Evolutionary conservation across 1,140 invertebrate species (phyloP), one percentile per base, ranked within the genome.

Genomic region (Apis dorsata): DNA sequence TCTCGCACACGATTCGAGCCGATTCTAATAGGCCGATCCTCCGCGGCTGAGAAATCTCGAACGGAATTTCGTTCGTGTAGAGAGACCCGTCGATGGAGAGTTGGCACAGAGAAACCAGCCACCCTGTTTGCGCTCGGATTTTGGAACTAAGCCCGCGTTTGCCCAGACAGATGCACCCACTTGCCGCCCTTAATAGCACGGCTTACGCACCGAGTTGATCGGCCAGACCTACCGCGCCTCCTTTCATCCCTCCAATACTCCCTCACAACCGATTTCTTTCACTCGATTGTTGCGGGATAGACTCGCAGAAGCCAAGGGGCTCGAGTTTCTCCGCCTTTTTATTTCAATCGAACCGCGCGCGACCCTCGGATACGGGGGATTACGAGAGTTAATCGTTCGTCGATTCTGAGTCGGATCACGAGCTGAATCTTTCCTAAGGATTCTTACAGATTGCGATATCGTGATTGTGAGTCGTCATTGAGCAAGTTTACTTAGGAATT

Each of bases 111-210:
- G 86, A 57, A 88, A 76, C 78, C 74, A 53, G 85, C 68, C 83
- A 87, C 85, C 88, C 85, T 87, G 80, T 91, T 91, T 90, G 88
- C 90, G 86, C 74, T 90, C 63, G 86, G 89, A 90, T 89, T 89
- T 89, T 90, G 89, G 88, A 91, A 86, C 89, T 91, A 90, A 91
- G 90, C 90, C 89, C 81, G 87, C 83, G 90, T 90, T 91, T 91
- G 86, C 90, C 83, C 88, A 91, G 90, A 91, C 90, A 90, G 90
- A 91, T 91, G 90, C 90, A 91, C 87, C 90, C 90, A 90, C 86
- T 90, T 91, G 86, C 86, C 86, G 83, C 71, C 83, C 89, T 89
- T 91, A 91, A 91, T 91, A 86, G 89, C 89, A 81, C 78, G 86
- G 90, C 90, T 90, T 91, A 91, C 88, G 84, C 88, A 89, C 79